Conservation (phyloP, 2,888 invertebrate species). For the Drymonia ruficornis region DNA sequence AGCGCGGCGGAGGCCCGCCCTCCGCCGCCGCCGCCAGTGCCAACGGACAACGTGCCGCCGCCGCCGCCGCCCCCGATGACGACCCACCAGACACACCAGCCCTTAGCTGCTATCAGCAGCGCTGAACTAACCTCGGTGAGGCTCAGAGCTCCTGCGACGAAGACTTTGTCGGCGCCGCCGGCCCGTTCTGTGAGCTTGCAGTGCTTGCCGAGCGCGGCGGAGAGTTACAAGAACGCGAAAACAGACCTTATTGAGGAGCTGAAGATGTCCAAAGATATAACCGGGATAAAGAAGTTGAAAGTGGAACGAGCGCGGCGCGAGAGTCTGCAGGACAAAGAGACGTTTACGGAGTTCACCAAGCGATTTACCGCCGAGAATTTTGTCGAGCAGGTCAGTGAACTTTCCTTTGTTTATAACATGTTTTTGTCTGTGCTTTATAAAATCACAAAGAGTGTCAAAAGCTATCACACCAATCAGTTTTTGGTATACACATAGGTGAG, state of each 20-base stretch:
- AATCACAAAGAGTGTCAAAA: no score
- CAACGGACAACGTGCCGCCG: slow-evolving; percentile 58
- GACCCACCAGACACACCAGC: slow-evolving; percentile 49
- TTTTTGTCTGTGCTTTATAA: neutral
- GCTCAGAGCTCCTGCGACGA: slow-evolving; percentile 90
- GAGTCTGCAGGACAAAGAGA: slow-evolving; percentile 92
- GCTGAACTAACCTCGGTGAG: slow-evolving; percentile 94
- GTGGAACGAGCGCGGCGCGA: slow-evolving; percentile 95
- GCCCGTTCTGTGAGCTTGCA: slow-evolving; percentile 90
- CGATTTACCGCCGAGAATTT: slow-evolving; percentile 94
- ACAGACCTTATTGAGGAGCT: slow-evolving; percentile 96
- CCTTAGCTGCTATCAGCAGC: slow-evolving; percentile 94
- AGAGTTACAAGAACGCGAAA: slow-evolving; percentile 90
- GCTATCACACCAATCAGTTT: no score
- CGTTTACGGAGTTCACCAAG: slow-evolving; percentile 93
- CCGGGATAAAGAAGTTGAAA: slow-evolving; percentile 97
- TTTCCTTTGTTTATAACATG: slow-evolving; percentile 30
- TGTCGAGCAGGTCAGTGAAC: slow-evolving; percentile 92
- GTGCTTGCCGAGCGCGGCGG: slow-evolving; percentile 87
- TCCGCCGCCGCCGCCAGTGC: slow-evolving; percentile 84
- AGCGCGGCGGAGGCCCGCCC: slow-evolving; percentile 84
- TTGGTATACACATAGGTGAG: no score
- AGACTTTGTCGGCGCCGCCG: slow-evolving; percentile 93
- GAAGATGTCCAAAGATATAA: slow-evolving; percentile 96
- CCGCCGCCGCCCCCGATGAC: slow-evolving; percentile 61